These are phyloP conservation scores for Maniola hyperantus DNA, from an alignment of 2,888 invertebrate species.

Conservation along the genomic window DNA sequence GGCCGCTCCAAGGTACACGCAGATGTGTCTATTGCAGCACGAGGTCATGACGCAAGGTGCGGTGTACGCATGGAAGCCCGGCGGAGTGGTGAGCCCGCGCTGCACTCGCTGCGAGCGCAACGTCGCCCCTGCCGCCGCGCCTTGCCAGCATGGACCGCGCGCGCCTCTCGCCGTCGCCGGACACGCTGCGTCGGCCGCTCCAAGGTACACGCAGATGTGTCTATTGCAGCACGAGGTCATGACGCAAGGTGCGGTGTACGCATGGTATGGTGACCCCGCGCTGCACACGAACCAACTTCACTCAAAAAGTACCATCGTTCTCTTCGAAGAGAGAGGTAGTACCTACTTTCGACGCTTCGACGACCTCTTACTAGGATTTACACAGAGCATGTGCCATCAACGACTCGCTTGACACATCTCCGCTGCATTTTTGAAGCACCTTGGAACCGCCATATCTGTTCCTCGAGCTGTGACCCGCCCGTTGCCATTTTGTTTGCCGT, in stretches of 20 bases:
- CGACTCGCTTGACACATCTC: too few species aligned
- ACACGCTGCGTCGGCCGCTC: slow-evolving; percentile 68
- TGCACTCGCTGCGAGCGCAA: slow-evolving; percentile 70
- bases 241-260: slow-evolving; percentile 75
- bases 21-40: slow-evolving; percentile 64
- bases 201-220: slow-evolving; percentile 48
- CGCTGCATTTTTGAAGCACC: too few species aligned
- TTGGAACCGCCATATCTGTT: too few species aligned
- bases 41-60: slow-evolving; percentile 77
- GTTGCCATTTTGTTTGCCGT: too few species aligned
- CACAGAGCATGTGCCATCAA: too few species aligned
- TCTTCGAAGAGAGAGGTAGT: too few species aligned
- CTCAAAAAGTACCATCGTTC: too few species aligned
- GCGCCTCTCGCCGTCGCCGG: slow-evolving; percentile 71
- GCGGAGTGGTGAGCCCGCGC: slow-evolving; percentile 71
- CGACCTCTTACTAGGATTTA: too few species aligned
- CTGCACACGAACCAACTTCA: too few species aligned
- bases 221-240: slow-evolving; percentile 78
- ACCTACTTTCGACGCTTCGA: too few species aligned
- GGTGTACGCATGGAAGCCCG: slow-evolving; percentile 79
- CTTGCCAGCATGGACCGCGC: slow-evolving; percentile 74
- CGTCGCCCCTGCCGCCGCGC: slow-evolving; percentile 60
- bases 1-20: slow-evolving; percentile 63
- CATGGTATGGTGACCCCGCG: slow-evolving; percentile 77
- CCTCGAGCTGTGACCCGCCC: background rate